Conservation (phyloP, 2,888 invertebrate genomes). For the Phlogophora meticulosa region DNA sequence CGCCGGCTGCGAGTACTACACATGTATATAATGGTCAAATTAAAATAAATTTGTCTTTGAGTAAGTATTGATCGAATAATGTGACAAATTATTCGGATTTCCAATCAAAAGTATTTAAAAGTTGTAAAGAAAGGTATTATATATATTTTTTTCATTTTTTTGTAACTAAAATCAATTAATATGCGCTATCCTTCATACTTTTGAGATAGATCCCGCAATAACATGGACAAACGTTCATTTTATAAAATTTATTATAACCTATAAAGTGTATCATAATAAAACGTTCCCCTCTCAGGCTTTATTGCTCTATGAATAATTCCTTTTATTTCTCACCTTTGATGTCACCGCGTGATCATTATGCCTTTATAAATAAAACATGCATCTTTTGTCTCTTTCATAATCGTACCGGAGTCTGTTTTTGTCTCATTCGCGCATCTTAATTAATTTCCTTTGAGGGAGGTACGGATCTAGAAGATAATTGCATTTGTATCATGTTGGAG, state of each 20-base stretch:
- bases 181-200: neutral
- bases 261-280: conserved; percentile 47
- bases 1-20: too few relatives aligned
- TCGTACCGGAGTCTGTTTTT: conserved; percentile 14
- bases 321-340: conserved; percentile 68
- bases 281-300: conserved; percentile 37
- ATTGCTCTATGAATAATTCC: conserved; percentile 73
- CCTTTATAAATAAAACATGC: conserved; percentile 68
- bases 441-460: conserved; percentile 38
- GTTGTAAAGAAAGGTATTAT: too few relatives aligned
- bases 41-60: too few relatives aligned
- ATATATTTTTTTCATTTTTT: too few relatives aligned
- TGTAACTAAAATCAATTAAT: too few relatives aligned
- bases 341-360: conserved; percentile 60
- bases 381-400: conserved; percentile 44
- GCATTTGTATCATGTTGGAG: conserved; percentile 2
- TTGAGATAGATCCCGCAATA: neutral
- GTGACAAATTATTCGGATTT: too few relatives aligned
- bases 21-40: too few relatives aligned
- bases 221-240: conserved; percentile 10
- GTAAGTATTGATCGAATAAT: too few relatives aligned
- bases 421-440: conserved; percentile 33
- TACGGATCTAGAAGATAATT: conserved; percentile 7
- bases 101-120: too few relatives aligned
- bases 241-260: conserved; percentile 42